phyloP scores from a whole-genome alignment of 2,797 vertebrate genomes.

The Tragopan temminckii region DNA sequence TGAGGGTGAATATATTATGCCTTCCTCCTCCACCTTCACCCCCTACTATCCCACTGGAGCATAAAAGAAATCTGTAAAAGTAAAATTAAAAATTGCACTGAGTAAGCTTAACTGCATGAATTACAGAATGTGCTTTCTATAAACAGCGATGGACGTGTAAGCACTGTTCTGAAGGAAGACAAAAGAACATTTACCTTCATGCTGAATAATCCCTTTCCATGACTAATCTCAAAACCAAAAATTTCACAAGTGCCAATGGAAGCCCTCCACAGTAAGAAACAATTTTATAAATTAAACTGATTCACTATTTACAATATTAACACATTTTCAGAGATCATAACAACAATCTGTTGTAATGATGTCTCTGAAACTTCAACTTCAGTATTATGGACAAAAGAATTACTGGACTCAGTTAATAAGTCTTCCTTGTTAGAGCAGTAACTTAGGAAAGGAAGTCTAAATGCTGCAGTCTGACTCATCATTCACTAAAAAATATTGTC shows the following conservation, averaged over 20 bases:
- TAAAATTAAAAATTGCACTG: neutral
- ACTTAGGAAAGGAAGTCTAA: neutral
- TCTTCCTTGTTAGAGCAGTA: neutral
- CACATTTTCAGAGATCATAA: neutral
- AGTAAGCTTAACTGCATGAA: neutral
- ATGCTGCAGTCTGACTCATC: neutral
- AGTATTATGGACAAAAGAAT: neutral
- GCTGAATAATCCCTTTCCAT: neutral
- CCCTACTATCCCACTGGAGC: too few species aligned
- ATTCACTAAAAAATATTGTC: neutral
- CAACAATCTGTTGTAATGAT: neutral
- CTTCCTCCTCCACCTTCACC: neutral
- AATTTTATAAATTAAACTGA: neutral
- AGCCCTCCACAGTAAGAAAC: neutral
- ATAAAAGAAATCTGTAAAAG: neutral
- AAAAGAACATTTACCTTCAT: neutral
- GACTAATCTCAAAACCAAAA: neutral
- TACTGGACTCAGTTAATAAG: neutral
- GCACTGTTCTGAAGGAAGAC: neutral
- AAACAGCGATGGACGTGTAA: neutral
- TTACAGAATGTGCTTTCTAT: neutral
- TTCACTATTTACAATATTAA: neutral
- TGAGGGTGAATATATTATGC: neutral
- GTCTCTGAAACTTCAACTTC: neutral
- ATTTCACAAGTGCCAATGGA: neutral